A percentile compares a stretch with the other conserved stretches of the same genome.
Conservation (phyloP, 2,888 invertebrate genomes). For the Amphipyra tragopoginis region DNA sequence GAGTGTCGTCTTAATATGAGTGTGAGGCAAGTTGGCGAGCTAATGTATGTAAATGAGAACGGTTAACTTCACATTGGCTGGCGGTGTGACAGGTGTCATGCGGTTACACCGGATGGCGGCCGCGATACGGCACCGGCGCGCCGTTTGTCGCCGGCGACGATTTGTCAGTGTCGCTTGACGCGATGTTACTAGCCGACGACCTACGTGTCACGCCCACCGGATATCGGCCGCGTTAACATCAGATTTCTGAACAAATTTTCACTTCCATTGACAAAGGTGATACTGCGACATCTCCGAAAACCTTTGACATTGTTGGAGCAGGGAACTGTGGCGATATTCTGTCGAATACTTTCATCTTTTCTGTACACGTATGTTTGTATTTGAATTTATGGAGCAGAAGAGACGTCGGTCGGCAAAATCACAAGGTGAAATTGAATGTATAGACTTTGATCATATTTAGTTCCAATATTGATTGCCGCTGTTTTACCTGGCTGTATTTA, state of each 20-base stretch:
- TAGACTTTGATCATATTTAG: conserved; percentile 34
- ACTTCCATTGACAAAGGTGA: background rate
- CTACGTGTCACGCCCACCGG: conserved; percentile 42
- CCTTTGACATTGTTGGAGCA: conserved; percentile 5
- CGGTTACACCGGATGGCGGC: conserved; percentile 38
- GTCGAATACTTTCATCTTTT: background rate
- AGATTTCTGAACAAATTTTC: conserved; percentile 31
- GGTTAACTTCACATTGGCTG: conserved; percentile 44
- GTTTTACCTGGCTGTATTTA: conserved; percentile 23
- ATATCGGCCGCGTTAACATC: conserved; percentile 28
- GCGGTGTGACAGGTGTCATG: conserved; percentile 56
- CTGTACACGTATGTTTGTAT: background rate
- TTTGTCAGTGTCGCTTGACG: conserved; percentile 61
- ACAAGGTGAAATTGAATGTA: conserved; percentile 34
- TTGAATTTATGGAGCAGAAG: conserved; percentile 24
- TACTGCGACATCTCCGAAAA: conserved; percentile 1
- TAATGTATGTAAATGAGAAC: conserved; percentile 52
- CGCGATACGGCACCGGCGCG: conserved; percentile 40
- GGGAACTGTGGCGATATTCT: background rate
- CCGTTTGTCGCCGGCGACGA: conserved; percentile 47
- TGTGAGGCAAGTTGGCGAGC: conserved; percentile 22
- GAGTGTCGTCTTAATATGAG: conserved; percentile 18
- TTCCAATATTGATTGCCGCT: conserved; percentile 36
- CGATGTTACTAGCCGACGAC: conserved; percentile 34
- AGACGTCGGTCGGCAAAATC: conserved; percentile 16